Evolutionary conservation across 2,113 vertebrate genomes (phyloP), one percentile per base, ranked within the genome.

Genomic region (Boleophthalmus pectinirostris): DNA sequence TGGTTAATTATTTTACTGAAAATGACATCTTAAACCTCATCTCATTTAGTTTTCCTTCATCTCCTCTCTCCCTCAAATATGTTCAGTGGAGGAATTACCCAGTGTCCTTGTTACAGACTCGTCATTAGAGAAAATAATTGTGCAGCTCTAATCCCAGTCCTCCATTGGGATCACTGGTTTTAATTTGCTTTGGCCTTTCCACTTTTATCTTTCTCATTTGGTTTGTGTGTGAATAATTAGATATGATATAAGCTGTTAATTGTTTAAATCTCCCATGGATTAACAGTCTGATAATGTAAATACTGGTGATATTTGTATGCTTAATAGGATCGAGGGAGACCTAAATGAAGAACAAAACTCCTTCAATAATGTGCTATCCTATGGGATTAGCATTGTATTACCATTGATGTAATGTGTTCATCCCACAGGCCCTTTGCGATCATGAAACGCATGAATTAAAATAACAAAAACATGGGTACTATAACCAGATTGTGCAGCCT

Each of bases 71-170:
- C 21, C 38, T 12, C 18, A 23, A 20, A 45, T 10, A 21, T 0
- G 4, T 20, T 35, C 25, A 33, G 20, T 45, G 21, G 20, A 47
- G 10, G 77, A 76, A 63, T 77, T 47, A 83, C 56, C 47, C 58
- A 69, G 24, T 80, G 76, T 61, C 80, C 79, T 83, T 69, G 66
- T 79, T 82, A 75, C 58, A 79, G 49, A 49, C 73, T 81, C 9
- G 12, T 76, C 83, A 81, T 89, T 79, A 73, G 81, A 86, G 86
- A 84, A 73, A 74, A 81, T 81, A 84, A 84, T 82, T 78, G 71
- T 45, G 79, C 68, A 24, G 43, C 77, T 68, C 66, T 84, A 77
- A 86, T 87, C 82, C 75, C 66, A 68, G n/a, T 43, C 53, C 70
- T 81, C 87, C 82, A 77, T 69, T 75, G 82, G 82, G 85, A 87